These are phyloP conservation scores for Sialia sialis DNA, from an alignment of 2,113 vertebrate species.

Conservation along the genomic window DNA sequence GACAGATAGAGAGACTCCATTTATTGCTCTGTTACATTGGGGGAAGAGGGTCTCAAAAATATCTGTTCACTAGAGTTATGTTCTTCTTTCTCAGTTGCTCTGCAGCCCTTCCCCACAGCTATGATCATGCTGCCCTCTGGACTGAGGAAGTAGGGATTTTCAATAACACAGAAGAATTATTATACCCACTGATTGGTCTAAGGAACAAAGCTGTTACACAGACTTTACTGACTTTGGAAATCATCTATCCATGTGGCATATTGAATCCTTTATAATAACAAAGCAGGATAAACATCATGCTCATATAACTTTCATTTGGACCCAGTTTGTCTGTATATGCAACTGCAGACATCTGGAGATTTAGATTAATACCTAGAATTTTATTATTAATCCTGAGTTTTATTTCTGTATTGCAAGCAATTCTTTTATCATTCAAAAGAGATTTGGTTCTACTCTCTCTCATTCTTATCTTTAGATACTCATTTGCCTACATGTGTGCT, in stretches of 20 bases:
- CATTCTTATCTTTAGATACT: background rate
- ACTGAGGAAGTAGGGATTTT: background rate
- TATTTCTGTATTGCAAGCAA: background rate
- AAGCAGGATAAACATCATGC: background rate
- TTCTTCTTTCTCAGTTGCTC: background rate
- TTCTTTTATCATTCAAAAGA: background rate
- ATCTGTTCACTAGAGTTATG: background rate
- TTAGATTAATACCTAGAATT: background rate
- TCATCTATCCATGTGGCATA: background rate
- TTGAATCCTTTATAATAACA: background rate
- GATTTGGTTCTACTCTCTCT: background rate
- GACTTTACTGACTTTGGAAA: background rate
- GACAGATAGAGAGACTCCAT: background rate
- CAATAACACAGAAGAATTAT: background rate
- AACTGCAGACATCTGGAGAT: background rate
- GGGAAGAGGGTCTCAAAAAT: background rate
- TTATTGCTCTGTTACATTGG: background rate
- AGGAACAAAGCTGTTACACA: background rate
- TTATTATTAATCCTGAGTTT: background rate
- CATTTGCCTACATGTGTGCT: background rate
- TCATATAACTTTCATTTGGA: background rate
- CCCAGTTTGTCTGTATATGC: background rate
- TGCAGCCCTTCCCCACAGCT: background rate
- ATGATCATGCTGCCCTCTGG: fast-evolving
- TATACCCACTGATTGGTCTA: background rate